phyloP scores from a whole-genome alignment of 2,888 invertebrate genomes.

The Lydus trimaculatus region DNA sequence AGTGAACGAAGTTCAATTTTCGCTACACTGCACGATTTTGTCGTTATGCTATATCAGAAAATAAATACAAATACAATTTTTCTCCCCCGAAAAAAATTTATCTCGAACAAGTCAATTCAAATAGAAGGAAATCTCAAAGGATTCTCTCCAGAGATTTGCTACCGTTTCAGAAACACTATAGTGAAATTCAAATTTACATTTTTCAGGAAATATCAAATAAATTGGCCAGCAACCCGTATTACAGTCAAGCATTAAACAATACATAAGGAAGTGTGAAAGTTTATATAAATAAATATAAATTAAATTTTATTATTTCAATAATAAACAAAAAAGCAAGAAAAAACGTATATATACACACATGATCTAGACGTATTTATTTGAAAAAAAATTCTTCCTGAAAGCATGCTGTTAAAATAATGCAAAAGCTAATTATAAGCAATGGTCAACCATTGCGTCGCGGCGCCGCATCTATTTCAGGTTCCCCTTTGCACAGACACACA shows the following conservation, averaged over 20 bases:
- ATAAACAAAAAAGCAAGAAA: neutral
- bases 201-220: neutral
- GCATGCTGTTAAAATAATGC: conserved; percentile 12
- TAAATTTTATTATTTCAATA: neutral
- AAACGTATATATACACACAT: no score
- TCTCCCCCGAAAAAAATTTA: neutral
- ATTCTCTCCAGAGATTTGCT: neutral
- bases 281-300: neutral
- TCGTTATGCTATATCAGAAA: neutral
- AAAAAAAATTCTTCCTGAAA: conserved; percentile 7
- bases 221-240: neutral
- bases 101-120: neutral
- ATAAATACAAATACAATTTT: neutral
- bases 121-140: neutral
- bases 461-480: conserved; percentile 41
- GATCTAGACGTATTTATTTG: neutral
- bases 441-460: conserved; percentile 28
- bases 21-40: neutral
- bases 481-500: conserved; percentile 30
- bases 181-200: neutral
- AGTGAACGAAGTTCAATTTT: neutral
- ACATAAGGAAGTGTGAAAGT: neutral
- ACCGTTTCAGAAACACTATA: neutral
- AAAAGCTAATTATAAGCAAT: conserved; percentile 25
- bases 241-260: neutral